Percentiles rank a stretch among this genome's conserved stretches.
Conservation (phyloP, 1,140 invertebrate species). For the Zaprionus africanus region DNA sequence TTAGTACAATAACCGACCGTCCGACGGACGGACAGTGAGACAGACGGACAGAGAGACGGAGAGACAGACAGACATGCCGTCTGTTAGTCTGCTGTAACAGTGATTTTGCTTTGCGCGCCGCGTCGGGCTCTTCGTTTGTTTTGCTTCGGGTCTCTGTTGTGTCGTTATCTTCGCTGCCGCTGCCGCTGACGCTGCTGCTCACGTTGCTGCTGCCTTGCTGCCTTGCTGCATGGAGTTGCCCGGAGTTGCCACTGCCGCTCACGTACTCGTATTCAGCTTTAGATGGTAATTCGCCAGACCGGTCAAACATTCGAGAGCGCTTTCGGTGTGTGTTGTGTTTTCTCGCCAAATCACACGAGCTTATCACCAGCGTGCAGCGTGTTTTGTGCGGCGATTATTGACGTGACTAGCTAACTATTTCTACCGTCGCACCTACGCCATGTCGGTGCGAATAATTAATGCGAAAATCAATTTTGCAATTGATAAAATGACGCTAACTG, state of each 20-base stretch:
- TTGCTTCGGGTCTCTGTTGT: slow-evolving; percentile 69
- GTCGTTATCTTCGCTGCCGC: slow-evolving; percentile 75
- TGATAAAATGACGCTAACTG: slow-evolving; percentile 1
- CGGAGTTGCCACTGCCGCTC: slow-evolving; percentile 50
- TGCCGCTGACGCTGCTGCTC: neutral
- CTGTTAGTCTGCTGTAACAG: slow-evolving; percentile 80
- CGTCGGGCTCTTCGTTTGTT: slow-evolving; percentile 78
- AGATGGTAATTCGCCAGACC: slow-evolving; percentile 78
- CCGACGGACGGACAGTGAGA: neutral
- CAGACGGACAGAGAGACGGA: neutral
- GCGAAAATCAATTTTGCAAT: neutral
- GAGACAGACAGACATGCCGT: slow-evolving; percentile 72
- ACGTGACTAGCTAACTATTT: slow-evolving; percentile 43
- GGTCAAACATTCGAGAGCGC: slow-evolving; percentile 73
- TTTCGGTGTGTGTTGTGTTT: slow-evolving; percentile 55
- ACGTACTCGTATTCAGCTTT: slow-evolving; percentile 77
- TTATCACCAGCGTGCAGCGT: slow-evolving; percentile 6
- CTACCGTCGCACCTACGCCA: slow-evolving; percentile 59
- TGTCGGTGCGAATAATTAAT: slow-evolving; percentile 38
- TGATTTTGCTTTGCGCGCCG: slow-evolving; percentile 63
- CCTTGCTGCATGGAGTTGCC: neutral
- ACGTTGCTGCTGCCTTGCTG: slow-evolving; percentile 32
- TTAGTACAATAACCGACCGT: slow-evolving; percentile 73
- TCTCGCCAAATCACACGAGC: slow-evolving; percentile 11
- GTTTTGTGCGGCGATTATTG: slow-evolving; percentile 70